These are phyloP conservation scores for Aspidoscelis tigris DNA, from an alignment of 2,113 vertebrate species.

Conservation along the genomic window DNA sequence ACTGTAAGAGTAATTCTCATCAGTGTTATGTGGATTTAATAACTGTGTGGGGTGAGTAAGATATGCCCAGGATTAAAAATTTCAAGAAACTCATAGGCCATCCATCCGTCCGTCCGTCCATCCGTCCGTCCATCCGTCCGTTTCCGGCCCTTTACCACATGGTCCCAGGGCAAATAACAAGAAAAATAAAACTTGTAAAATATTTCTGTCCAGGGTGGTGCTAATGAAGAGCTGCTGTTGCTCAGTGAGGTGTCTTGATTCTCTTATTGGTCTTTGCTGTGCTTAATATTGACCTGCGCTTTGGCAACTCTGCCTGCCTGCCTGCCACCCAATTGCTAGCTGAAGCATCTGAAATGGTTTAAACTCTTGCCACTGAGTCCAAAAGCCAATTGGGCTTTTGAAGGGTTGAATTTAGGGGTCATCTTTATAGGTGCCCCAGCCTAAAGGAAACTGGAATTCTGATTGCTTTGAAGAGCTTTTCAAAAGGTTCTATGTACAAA, in stretches of 20 bases:
- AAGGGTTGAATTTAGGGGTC: background rate
- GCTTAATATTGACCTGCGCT: background rate
- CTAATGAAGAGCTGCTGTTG: background rate
- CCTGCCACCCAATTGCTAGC: constrained; percentile 4
- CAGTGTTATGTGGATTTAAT: background rate
- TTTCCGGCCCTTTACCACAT: too few species aligned
- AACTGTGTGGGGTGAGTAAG: background rate
- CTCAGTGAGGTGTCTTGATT: background rate
- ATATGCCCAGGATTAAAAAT: background rate
- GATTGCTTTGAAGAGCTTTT: too few species aligned
- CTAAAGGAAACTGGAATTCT: too few species aligned
- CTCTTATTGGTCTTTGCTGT: background rate
- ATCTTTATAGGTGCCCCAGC: too few species aligned
- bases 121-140: too few species aligned
- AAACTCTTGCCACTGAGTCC: background rate
- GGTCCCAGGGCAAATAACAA: too few species aligned
- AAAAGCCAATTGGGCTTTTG: background rate
- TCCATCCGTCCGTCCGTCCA: too few species aligned
- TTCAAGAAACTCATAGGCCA: too few species aligned
- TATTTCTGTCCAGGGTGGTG: background rate
- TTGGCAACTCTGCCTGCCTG: background rate
- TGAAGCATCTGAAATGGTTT: background rate
- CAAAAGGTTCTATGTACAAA: too few species aligned
- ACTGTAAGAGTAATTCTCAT: background rate
- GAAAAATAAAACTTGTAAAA: too few species aligned